A percentile compares a stretch with the other conserved stretches of the same genome.
Conservation (phyloP, 1,140 invertebrate species). For the Chionoecetes opilio region DNA sequence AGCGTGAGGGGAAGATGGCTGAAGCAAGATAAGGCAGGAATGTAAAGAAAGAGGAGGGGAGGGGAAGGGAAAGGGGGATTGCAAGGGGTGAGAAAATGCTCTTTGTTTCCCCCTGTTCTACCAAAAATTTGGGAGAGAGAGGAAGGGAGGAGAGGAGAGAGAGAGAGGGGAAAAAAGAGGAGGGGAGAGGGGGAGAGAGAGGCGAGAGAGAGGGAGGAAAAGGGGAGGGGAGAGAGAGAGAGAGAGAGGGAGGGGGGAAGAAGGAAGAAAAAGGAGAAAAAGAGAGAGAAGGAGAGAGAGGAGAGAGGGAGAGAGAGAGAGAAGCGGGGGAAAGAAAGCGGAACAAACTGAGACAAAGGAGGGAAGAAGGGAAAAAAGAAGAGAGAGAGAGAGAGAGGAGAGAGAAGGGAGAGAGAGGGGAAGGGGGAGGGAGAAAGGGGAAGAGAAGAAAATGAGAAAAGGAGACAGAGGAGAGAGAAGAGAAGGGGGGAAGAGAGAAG, state of each 20-base stretch:
- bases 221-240: neutral
- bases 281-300: slow-evolving; percentile 32
- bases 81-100: too few relatives aligned
- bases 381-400: neutral
- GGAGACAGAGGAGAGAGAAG: neutral
- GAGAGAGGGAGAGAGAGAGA: neutral
- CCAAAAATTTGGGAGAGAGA: neutral
- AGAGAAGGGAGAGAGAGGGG: neutral
- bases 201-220: neutral
- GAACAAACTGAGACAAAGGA: neutral
- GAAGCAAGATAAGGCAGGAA: too few relatives aligned
- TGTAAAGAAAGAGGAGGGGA: neutral
- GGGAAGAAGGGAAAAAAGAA: neutral
- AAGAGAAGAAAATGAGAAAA: slow-evolving; percentile 31
- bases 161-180: neutral
- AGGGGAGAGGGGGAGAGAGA: neutral
- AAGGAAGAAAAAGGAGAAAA: slow-evolving; percentile 15
- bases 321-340: neutral
- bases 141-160: neutral
- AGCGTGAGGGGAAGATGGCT: neutral
- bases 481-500: neutral
- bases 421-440: slow-evolving; percentile 40
- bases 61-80: neutral
- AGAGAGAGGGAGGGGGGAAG: slow-evolving; percentile 21
- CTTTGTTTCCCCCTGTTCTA: too few relatives aligned